Conservation (phyloP, 2,113 vertebrate species). For the Copsychus sechellarum region DNA sequence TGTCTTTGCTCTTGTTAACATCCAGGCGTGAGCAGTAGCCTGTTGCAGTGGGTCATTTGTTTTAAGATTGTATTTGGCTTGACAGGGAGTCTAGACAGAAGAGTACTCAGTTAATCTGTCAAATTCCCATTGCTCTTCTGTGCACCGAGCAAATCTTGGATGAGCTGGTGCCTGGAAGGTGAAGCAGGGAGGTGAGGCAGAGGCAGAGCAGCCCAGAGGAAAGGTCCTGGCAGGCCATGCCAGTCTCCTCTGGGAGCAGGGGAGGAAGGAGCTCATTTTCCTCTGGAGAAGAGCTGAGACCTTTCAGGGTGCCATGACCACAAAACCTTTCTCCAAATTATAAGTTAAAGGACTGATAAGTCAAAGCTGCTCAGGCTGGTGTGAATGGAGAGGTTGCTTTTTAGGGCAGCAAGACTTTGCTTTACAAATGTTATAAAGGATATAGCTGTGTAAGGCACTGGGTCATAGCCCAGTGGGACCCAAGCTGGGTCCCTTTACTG, state of each 20-base stretch:
- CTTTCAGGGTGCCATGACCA: neutral
- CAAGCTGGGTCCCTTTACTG: neutral
- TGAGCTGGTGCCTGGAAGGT: neutral
- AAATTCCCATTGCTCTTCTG: neutral
- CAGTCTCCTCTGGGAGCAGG: neutral
- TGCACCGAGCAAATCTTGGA: neutral
- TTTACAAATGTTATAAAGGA: neutral
- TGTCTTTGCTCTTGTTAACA: conserved; percentile 18
- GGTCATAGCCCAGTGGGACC: neutral
- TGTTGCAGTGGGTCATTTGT: conserved; percentile 15
- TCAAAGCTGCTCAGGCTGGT: neutral
- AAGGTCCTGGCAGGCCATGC: neutral
- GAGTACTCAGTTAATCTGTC: conserved; percentile 10
- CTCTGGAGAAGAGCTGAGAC: neutral
- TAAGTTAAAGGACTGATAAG: neutral
- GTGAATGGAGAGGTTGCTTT: neutral
- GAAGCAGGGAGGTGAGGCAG: neutral
- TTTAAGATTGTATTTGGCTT: conserved; percentile 16
- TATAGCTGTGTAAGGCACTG: neutral
- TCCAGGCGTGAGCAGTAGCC: neutral
- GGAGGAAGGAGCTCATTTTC: neutral
- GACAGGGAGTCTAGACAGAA: conserved; percentile 18
- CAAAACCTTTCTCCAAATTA: neutral
- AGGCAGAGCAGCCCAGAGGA: neutral
- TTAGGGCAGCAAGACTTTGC: neutral